Percentiles rank a stretch among this genome's conserved stretches.
These are phyloP conservation scores for Actenoides lindsayi DNA, from an alignment of 2,113 vertebrate species.

Conservation along the genomic window DNA sequence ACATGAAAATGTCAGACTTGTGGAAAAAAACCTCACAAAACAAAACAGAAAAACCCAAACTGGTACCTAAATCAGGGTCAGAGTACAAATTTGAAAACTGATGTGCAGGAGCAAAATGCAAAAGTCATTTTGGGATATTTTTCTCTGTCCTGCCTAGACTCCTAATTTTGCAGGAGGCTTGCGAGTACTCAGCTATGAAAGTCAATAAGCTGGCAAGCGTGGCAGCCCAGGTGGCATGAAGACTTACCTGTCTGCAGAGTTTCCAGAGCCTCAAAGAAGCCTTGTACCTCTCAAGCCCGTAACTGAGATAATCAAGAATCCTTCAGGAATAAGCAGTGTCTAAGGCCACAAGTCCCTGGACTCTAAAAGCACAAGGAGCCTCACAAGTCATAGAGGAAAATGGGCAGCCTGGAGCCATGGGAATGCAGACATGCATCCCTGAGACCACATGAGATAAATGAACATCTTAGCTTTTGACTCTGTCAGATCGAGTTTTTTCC, in stretches of 20 bases:
- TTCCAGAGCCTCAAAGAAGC: not conserved
- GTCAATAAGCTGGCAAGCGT: not conserved
- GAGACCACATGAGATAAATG: not conserved
- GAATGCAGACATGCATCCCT: accelerated
- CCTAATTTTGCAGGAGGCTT: not conserved
- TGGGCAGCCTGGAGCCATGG: not conserved
- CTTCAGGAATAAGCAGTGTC: not conserved
- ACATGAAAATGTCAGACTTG: not conserved
- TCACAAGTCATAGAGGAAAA: not conserved
- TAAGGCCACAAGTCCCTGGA: not conserved
- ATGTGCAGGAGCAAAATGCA: not conserved
- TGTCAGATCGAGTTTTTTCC: not conserved
- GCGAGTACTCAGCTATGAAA: not conserved
- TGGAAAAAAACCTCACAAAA: not conserved
- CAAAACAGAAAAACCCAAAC: not conserved
- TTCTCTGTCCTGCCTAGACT: not conserved
- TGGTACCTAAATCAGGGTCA: not conserved
- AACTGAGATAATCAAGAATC: not conserved
- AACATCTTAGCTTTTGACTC: not conserved
- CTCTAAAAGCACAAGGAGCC: not conserved
- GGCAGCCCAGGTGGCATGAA: not conserved
- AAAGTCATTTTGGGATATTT: not conserved
- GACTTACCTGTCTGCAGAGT: not conserved
- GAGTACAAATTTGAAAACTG: not conserved
- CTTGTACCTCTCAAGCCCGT: not conserved